Conservation (phyloP, 2,113 vertebrate genomes). For the Pteropus alecto region DNA sequence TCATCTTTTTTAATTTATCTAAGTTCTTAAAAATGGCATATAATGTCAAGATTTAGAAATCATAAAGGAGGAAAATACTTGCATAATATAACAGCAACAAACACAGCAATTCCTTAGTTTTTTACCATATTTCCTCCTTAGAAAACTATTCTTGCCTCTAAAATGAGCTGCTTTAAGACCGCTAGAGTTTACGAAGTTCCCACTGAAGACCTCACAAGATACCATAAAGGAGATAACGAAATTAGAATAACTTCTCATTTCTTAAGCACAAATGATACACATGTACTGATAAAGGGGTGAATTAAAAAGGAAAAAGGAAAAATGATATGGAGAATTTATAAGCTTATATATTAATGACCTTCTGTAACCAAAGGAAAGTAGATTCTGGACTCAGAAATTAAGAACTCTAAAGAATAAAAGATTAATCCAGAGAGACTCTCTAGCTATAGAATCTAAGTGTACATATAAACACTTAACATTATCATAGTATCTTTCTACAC, state of each 20-base stretch:
- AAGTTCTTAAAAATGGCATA: neutral
- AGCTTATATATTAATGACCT: neutral
- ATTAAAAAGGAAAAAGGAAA: neutral
- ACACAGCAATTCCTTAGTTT: neutral
- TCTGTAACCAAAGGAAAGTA: conserved; percentile 16
- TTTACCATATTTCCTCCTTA: neutral
- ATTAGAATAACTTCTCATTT: neutral
- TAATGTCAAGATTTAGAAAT: neutral
- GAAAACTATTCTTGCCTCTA: neutral
- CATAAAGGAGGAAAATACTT: neutral
- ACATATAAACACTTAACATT: neutral
- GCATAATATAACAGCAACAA: neutral
- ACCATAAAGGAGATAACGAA: neutral
- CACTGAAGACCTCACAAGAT: neutral
- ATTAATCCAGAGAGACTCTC: neutral
- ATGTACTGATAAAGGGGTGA: neutral
- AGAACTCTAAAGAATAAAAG: conserved; percentile 16
- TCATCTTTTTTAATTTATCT: neutral
- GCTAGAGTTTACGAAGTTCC: neutral
- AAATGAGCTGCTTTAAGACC: neutral
- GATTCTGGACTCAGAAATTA: neutral
- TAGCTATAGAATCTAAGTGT: neutral
- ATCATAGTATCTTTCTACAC: neutral
- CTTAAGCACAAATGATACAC: neutral
- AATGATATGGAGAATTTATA: neutral